Evolutionary conservation across 2,888 invertebrate species (phyloP).

Genomic region (Ectropis crepuscularia): DNA sequence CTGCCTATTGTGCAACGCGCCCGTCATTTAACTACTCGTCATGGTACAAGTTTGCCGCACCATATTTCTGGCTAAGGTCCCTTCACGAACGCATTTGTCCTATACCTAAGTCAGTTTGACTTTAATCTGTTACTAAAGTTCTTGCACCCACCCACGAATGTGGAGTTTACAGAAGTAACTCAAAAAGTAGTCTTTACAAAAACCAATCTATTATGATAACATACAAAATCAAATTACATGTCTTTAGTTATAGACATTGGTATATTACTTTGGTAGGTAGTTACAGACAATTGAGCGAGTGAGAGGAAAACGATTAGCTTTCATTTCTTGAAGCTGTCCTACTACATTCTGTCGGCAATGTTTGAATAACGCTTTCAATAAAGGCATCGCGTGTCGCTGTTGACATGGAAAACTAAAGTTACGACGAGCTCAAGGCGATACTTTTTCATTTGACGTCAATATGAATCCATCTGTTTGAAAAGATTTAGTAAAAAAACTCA

Average conservation of each 20-base stretch:
- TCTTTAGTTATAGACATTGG: background rate
- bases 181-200: too few species aligned
- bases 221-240: too few species aligned
- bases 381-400: constrained; percentile 15
- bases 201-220: too few species aligned
- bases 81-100: too few species aligned
- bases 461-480: constrained; percentile 28
- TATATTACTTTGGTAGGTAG: background rate
- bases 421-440: constrained; percentile 7
- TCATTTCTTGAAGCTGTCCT: constrained; percentile 19
- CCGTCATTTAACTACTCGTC: constrained; percentile 27
- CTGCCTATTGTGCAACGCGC: constrained; percentile 27
- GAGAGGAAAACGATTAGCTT: constrained; percentile 19
- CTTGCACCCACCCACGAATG: too few species aligned
- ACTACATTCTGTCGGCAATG: constrained; percentile 18
- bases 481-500: background rate
- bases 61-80: constrained; percentile 24
- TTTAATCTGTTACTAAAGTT: too few species aligned
- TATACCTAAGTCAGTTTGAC: too few species aligned
- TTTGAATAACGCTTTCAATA: constrained; percentile 14
- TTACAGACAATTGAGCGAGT: constrained; percentile 14
- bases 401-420: constrained; percentile 6
- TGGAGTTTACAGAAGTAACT: too few species aligned
- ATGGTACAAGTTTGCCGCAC: constrained; percentile 18
- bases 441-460: constrained; percentile 10